Base-by-base conservation (phyloP, 2,888 invertebrate species). In the Catocala sponsa region DNA sequence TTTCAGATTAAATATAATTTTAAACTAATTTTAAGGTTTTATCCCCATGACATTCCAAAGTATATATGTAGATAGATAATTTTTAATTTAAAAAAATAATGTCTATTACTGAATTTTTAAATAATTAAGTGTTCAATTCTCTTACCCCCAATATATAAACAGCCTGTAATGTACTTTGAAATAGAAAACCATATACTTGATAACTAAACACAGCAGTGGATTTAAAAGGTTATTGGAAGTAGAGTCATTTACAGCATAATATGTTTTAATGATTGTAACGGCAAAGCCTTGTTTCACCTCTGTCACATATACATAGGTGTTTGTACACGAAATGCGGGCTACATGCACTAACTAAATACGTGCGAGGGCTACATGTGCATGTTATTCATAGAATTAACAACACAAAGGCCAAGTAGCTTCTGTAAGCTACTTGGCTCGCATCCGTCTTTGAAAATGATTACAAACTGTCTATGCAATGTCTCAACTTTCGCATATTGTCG, bases 61-160 rank as follows among this genome's bases (percentile, higher is more conserved):
- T 72, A 65, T 68, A 25, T 25, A 66, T 78, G 79, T 87, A 87
- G 83, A 83, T 86, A 84, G 84, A 76, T 70, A 78, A 76, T 78
- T 78, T 79, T 76, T 74, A 65, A 69, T 70, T 74, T 74, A 60
- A 72, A 72, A 54, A 80, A 78, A 74, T 84, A 76, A 80, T 84
- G 84, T 86, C 84, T 88, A 85, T 84, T 85, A 84, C 68, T 79
- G 68, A 79, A 77, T 79, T 81, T 84, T 79, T 74, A 66, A 76
- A 72, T 74, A 68, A 76, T 72, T 85, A 85, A 84, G 83, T 88
- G 87, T 89, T 89, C 83, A 86, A 78, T 78, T 78, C 74, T 76
- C 64, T 66, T 77, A 74, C 59, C 35, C 25, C 59, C 68, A 72
- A 70, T 74, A 70, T 74, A 55, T 74, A 68, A 73, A 77, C 59